phyloP scores from a whole-genome alignment of 2,113 vertebrate species.

The Cryptoleucopteryx plumbea region DNA sequence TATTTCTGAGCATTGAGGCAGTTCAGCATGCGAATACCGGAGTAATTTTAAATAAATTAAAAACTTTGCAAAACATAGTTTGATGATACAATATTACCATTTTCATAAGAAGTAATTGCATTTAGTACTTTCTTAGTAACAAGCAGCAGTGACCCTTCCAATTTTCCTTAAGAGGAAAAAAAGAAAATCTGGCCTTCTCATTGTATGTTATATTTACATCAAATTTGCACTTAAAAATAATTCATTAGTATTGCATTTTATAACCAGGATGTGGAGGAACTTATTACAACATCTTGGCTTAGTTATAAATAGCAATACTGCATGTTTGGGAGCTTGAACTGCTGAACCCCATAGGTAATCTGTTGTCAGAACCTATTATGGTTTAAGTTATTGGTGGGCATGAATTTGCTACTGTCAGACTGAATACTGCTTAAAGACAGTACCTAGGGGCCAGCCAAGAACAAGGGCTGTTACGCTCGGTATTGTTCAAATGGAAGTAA shows the following conservation, averaged over 20 bases:
- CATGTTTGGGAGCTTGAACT: background rate
- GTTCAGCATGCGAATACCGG: background rate
- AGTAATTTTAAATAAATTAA: background rate
- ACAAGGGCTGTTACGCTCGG: background rate
- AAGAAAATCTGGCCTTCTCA: background rate
- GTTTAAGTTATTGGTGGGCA: background rate
- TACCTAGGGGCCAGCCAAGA: background rate
- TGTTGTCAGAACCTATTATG: constrained; percentile 10
- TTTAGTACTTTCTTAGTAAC: background rate
- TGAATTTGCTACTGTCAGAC: constrained; percentile 38
- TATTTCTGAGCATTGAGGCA: background rate
- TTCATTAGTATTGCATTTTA: background rate
- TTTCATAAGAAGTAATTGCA: background rate
- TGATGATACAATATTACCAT: background rate
- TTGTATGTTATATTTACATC: background rate
- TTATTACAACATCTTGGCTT: background rate
- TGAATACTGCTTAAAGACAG: background rate
- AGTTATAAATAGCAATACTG: constrained; percentile 33
- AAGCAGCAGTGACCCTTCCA: constrained; percentile 48
- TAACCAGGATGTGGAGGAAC: background rate
- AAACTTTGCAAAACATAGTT: background rate
- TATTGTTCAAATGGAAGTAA: background rate
- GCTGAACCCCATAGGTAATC: constrained; percentile 18
- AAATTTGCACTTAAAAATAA: background rate
- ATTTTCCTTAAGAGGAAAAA: background rate